Evolutionary conservation across 2,113 vertebrate genomes (phyloP).

Genomic region (mouse (Mus musculus)): DNA sequence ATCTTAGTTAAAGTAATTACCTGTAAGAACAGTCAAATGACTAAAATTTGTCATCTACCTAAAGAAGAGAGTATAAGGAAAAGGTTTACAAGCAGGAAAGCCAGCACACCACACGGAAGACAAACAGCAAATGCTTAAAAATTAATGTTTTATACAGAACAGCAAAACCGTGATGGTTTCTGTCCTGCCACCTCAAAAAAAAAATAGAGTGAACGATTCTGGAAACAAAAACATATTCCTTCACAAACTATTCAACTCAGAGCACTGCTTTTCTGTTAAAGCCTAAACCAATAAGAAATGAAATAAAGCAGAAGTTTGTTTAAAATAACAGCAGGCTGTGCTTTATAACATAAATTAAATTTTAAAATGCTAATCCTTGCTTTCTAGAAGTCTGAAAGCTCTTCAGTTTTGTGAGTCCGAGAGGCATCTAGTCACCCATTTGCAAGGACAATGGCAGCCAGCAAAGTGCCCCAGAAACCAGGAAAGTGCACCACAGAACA

Average conservation of each 20-base stretch:
- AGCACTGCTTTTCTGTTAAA: constrained; percentile 73
- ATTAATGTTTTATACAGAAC: constrained; percentile 81
- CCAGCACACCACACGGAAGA: constrained; percentile 57
- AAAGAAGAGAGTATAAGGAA: constrained; percentile 57
- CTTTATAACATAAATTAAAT: constrained; percentile 71
- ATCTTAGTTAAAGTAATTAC: constrained; percentile 74
- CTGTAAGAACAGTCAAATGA: constrained; percentile 61
- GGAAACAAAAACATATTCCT: constrained; percentile 74
- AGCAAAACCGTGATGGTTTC: constrained; percentile 69
- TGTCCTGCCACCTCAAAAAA: constrained; percentile 72
- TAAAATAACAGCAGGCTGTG: constrained; percentile 48
- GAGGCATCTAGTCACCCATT: constrained; percentile 77
- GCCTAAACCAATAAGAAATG: constrained; percentile 72
- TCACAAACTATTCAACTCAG: constrained; percentile 74
- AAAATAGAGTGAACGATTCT: constrained; percentile 80
- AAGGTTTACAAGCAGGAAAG: constrained; percentile 35
- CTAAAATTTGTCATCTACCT: constrained; percentile 69
- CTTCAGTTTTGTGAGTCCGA: constrained; percentile 69
- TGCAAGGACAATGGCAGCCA: constrained; percentile 89
- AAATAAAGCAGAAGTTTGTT: constrained; percentile 62
- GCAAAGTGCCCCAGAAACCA: constrained; percentile 89
- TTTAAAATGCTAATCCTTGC: constrained; percentile 65
- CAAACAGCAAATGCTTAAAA: constrained; percentile 81
- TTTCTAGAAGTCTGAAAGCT: constrained; percentile 76
- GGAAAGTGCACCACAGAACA: constrained; percentile 94